Evolutionary conservation across 2,888 invertebrate genomes (phyloP).

Genomic region (Elegia similella): DNA sequence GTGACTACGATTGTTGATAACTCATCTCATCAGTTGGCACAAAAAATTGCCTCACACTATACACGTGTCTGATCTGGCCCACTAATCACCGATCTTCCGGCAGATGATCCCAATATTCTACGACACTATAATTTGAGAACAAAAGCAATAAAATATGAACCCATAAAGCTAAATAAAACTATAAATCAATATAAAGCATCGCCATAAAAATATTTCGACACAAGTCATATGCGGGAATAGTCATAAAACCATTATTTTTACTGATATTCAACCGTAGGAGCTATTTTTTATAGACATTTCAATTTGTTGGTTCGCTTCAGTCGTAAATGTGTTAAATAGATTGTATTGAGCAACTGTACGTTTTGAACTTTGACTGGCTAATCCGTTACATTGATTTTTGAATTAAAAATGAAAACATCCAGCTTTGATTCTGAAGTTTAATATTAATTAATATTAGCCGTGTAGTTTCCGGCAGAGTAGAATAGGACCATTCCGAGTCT

Average conservation of each 20-base stretch:
- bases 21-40: background rate
- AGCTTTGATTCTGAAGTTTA: background rate
- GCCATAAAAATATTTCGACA: slow-evolving; percentile 25
- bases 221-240: slow-evolving; percentile 20
- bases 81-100: background rate
- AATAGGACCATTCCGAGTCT: too few species aligned
- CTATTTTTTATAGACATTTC: slow-evolving; percentile 17
- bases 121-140: slow-evolving; percentile 8
- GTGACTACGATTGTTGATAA: too few species aligned
- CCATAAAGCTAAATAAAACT: slow-evolving; percentile 15
- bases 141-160: slow-evolving; percentile 8
- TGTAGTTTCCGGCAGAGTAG: too few species aligned
- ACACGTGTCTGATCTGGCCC: background rate
- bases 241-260: slow-evolving; percentile 26
- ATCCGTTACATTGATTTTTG: background rate
- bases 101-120: slow-evolving; percentile 11
- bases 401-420: background rate
- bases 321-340: slow-evolving; percentile 14
- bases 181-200: slow-evolving; percentile 17
- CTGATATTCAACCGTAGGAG: slow-evolving; percentile 12
- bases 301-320: slow-evolving; percentile 16
- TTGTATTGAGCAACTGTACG: slow-evolving; percentile 11
- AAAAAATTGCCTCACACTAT: background rate
- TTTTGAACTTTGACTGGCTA: slow-evolving; percentile 5
- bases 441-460: background rate